Evolutionary conservation across 2,797 vertebrate species (phyloP).

Genomic region (Fistularia commersonii): DNA sequence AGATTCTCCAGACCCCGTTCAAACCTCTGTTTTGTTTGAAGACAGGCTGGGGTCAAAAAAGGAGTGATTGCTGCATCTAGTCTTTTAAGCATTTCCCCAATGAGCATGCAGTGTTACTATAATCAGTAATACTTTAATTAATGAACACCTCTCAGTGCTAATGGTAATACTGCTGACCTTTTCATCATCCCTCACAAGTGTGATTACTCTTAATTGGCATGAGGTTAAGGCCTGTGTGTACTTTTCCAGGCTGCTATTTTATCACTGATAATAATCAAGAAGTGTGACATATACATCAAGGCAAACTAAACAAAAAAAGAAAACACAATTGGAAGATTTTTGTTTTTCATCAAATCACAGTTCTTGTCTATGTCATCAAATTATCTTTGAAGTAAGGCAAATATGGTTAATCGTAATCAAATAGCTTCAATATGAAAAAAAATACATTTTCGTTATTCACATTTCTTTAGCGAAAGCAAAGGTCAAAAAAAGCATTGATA

Average conservation of each 20-base stretch:
- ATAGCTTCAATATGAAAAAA: no score
- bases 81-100: slow-evolving; percentile 22
- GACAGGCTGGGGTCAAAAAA: slow-evolving; percentile 16
- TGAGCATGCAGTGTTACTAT: slow-evolving; percentile 16
- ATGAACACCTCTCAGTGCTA: slow-evolving; percentile 39
- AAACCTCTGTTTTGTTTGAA: slow-evolving; percentile 24
- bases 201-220: slow-evolving; percentile 22
- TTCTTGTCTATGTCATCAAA: no score
- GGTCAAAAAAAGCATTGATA: no score
- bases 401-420: background rate
- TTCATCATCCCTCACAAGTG: slow-evolving; percentile 21
- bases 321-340: no score
- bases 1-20: slow-evolving; percentile 11
- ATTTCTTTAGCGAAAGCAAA: background rate
- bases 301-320: background rate
- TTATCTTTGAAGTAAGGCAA: slow-evolving; percentile 4
- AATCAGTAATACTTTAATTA: slow-evolving; percentile 45
- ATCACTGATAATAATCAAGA: slow-evolving; percentile 2
- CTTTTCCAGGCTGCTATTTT: slow-evolving; percentile 11
- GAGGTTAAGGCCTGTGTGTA: slow-evolving; percentile 17
- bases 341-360: no score
- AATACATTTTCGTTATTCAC: background rate
- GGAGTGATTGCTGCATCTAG: slow-evolving; percentile 20
- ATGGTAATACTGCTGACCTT: slow-evolving; percentile 42
- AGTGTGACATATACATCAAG: slow-evolving; percentile 8